These are phyloP conservation scores for Glyphotaelius pellucidus DNA, from an alignment of 2,888 invertebrate genomes.

Conservation along the genomic window DNA sequence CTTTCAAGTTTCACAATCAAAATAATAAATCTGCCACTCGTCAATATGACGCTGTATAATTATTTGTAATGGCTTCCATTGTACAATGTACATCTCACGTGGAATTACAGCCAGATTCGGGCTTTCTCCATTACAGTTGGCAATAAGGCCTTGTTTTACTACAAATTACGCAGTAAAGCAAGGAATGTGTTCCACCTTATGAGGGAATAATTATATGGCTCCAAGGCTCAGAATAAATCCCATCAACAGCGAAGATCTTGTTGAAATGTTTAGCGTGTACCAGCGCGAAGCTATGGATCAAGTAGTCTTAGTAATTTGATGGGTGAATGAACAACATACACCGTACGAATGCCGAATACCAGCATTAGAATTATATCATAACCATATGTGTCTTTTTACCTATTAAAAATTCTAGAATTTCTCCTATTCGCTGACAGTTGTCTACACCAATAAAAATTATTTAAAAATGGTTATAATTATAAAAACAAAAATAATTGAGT, in stretches of 20 bases:
- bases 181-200: not conserved
- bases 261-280: not conserved
- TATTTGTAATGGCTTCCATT: not conserved
- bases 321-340: not conserved
- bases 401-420: not conserved
- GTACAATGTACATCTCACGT: not conserved
- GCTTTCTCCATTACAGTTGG: not conserved
- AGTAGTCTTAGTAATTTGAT: not conserved
- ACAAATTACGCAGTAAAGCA: conserved; percentile 7
- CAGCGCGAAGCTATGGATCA: not conserved
- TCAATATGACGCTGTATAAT: not conserved
- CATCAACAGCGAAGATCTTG: not conserved
- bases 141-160: conserved; percentile 27
- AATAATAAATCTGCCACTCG: not conserved
- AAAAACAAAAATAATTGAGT: too few relatives aligned
- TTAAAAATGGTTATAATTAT: not conserved
- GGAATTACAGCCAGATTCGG: conserved; percentile 15
- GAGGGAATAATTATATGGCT: conserved; percentile 3
- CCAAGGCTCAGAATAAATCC: not conserved
- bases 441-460: not conserved
- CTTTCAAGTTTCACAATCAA: not conserved
- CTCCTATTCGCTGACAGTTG: not conserved
- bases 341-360: not conserved
- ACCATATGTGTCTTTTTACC: too few relatives aligned
- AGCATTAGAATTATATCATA: not conserved